These are phyloP conservation scores for Dicrostonyx torquatus DNA, from an alignment of 2,797 vertebrate genomes.

Conservation along the genomic window DNA sequence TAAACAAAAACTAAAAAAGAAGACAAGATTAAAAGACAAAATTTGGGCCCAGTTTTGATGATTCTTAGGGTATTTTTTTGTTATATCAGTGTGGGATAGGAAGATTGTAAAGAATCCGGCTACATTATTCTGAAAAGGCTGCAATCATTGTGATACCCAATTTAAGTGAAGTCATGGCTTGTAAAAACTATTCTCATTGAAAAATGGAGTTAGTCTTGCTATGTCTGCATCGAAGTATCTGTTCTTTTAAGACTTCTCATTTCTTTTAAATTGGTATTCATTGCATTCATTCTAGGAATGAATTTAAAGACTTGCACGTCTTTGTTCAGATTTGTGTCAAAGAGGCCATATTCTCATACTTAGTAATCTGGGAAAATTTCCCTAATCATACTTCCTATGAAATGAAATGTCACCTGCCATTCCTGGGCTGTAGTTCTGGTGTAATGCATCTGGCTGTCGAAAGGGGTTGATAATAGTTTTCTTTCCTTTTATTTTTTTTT, in stretches of 20 bases:
- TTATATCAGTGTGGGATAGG: conserved; percentile 20
- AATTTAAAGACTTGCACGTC: conserved; percentile 46
- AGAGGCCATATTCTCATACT: conserved; percentile 32
- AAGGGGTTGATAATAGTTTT: not conserved
- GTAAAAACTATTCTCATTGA: conserved; percentile 27
- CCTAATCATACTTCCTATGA: not conserved
- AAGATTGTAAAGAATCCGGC: conserved; percentile 52
- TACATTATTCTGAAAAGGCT: conserved; percentile 11
- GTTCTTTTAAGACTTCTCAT: conserved; percentile 9
- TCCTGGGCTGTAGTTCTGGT: not conserved
- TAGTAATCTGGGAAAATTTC: conserved; percentile 17
- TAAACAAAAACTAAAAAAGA: not conserved
- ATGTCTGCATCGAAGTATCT: not conserved
- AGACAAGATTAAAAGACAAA: not conserved
- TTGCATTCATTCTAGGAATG: not conserved
- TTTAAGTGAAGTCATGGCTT: conserved; percentile 39
- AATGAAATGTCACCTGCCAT: not conserved
- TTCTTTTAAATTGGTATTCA: conserved; percentile 46
- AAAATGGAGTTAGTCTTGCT: conserved; percentile 36
- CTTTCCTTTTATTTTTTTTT: not conserved
- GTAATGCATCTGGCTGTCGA: conserved; percentile 6
- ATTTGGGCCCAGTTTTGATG: not conserved
- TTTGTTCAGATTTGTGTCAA: conserved; percentile 32
- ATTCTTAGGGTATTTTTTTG: conserved; percentile 19
- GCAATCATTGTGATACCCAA: not conserved